phyloP scores from a whole-genome alignment of 2,113 vertebrate genomes.

The Neotragus moschatus region DNA sequence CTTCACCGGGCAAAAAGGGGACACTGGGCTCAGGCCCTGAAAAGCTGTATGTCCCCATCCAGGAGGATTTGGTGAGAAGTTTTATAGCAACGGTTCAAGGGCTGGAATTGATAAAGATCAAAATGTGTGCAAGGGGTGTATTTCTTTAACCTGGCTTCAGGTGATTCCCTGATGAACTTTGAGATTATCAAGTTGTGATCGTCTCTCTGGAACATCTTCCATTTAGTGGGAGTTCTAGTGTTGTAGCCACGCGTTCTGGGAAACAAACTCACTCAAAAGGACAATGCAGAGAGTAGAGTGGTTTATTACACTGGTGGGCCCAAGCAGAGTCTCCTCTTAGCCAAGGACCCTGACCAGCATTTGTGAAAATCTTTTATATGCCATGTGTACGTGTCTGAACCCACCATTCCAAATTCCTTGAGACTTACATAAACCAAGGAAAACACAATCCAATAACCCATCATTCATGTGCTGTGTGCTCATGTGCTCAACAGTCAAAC shows the following conservation, averaged over 20 bases:
- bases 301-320: accelerated
- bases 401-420: no score
- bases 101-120: neutral
- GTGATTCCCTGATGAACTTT: neutral
- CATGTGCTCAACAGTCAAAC: no score
- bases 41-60: neutral
- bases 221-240: neutral
- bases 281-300: no score
- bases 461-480: no score
- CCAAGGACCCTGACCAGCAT: no score
- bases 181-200: neutral
- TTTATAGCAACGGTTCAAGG: neutral
- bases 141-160: neutral
- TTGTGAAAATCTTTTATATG: no score
- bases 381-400: no score
- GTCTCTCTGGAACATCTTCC: neutral
- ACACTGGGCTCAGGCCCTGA: neutral
- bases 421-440: no score
- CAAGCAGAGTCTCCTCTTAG: no score
- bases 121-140: neutral
- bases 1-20: neutral
- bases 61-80: neutral
- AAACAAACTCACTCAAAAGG: no score
- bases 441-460: no score
- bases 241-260: no score